Percentiles rank a stretch among this genome's conserved stretches.
These are phyloP conservation scores for Spheniscus mendiculus DNA, from an alignment of 2,113 vertebrate genomes.

Conservation along the genomic window DNA sequence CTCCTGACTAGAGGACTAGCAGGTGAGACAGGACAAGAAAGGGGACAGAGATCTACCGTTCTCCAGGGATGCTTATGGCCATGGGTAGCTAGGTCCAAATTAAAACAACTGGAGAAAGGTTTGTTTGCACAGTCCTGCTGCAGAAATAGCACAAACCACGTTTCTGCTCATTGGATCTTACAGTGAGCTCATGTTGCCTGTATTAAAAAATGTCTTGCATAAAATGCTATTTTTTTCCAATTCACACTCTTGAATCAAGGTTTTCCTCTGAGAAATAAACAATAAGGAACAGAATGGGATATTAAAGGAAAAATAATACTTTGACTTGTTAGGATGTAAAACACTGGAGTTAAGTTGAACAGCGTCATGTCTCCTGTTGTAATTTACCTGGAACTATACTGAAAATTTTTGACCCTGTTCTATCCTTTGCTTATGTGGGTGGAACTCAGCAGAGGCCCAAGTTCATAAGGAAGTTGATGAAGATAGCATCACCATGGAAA, in stretches of 20 bases:
- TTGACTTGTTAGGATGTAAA: background rate
- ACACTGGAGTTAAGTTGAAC: background rate
- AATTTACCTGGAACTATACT: background rate
- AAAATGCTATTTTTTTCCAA: background rate
- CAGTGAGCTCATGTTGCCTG: background rate
- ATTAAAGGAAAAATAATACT: background rate
- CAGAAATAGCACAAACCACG: background rate
- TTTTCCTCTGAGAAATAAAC: background rate
- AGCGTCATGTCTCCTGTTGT: background rate
- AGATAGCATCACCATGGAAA: conserved; percentile 70
- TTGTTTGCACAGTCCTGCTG: background rate
- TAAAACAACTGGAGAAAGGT: background rate
- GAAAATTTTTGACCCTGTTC: conserved; percentile 40
- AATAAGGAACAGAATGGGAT: background rate
- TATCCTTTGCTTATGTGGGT: conserved; percentile 21
- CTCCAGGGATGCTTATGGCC: background rate
- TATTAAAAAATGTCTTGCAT: background rate
- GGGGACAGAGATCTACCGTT: background rate
- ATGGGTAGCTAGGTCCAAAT: background rate
- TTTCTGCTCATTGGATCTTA: background rate
- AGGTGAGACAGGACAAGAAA: background rate
- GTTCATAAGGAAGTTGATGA: conserved; percentile 55
- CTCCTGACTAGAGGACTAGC: background rate
- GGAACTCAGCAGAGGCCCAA: conserved; percentile 39
- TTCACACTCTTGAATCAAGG: background rate